Evolutionary conservation across 2,888 invertebrate species (phyloP), one percentile per base, ranked within the genome.

Genomic region (Harpalus rubripes): DNA sequence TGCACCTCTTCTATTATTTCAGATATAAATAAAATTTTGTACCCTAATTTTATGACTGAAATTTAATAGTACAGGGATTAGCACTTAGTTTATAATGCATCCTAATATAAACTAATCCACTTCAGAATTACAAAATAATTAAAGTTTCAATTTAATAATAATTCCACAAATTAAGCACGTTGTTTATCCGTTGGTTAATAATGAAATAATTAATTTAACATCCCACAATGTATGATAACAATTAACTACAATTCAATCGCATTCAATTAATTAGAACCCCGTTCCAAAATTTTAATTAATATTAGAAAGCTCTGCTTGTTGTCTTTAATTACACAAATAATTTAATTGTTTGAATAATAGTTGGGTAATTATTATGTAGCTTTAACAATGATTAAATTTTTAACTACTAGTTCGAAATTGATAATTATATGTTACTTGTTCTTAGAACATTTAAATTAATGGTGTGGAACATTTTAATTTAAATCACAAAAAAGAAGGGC

Each of bases 181-280:
- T 52, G 22, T 74, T 74, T 74, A 74, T 26, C 52, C 12, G 74
- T 4, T 74, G 44, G 56, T 74, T 74, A 74, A 74, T 74, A 16
- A 74, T 52, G 74, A 52, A 74, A 74, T 74, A 74, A 74, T 74
- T 74, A 74, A 74, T 74, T 74, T 74, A 74, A 74, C 74, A 74
- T 52, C 41, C 52, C 52, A 74, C 74, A 44, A 56, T 74, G 16
- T 74, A 52, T 72, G 72, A 72, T 72, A 72, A 72, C 72, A 72
- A 72, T 74, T 74, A 74, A 74, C 56, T 10, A 52, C 22, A 74
- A 74, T 74, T 74, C 74, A 74, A 74, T 74, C 74, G 52, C 44
- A 10, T 74, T 52, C 16, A 74, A 74, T 74, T 74, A 74, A 44
- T 74, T 52, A 7, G 44, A 52, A 74, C 74, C 72, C 72, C 65